Percentiles rank a stretch among this genome's conserved stretches.
Conservation (phyloP, 2,113 vertebrate species). For the Grantiella picta region DNA sequence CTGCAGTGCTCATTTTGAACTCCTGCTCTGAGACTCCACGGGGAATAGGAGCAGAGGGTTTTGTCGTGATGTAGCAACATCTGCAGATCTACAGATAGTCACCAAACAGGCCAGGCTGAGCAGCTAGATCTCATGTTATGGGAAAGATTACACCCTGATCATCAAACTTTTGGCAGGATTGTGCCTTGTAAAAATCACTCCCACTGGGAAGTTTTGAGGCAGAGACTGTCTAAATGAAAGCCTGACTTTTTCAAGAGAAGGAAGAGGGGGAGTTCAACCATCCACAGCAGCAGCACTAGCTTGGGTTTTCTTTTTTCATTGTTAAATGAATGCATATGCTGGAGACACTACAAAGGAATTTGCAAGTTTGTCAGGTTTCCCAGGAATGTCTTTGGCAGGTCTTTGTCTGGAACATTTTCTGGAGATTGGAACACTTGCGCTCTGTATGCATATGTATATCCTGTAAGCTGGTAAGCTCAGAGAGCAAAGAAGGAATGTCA, state of each 20-base stretch:
- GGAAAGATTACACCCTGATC: conserved; percentile 14
- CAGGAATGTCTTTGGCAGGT: conserved; percentile 68
- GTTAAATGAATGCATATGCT: conserved; percentile 55
- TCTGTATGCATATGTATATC: conserved; percentile 54
- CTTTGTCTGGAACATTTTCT: conserved; percentile 65
- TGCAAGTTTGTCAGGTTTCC: conserved; percentile 70
- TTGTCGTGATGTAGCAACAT: conserved; percentile 35
- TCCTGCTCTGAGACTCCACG: background rate
- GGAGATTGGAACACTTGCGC: conserved; percentile 33
- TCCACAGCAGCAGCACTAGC: conserved; percentile 14
- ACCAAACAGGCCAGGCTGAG: background rate
- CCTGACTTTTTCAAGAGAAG: conserved; percentile 13
- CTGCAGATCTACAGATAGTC: conserved; percentile 20
- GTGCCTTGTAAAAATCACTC: conserved; percentile 25
- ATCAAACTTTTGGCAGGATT: conserved; percentile 27
- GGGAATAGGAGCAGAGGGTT: background rate
- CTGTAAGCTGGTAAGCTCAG: conserved; percentile 51
- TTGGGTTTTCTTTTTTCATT: background rate
- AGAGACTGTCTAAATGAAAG: conserved; percentile 21
- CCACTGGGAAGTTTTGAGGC: conserved; percentile 15
- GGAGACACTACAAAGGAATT: conserved; percentile 53
- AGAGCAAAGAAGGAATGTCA: conserved; percentile 32
- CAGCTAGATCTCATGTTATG: background rate
- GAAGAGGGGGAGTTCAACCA: background rate
- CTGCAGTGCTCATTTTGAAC: background rate